A percentile compares a stretch with the other conserved stretches of the same genome.
Evolutionary conservation across 1,140 invertebrate species (phyloP).

Genomic region (Phymorhynchus buccinoides): DNA sequence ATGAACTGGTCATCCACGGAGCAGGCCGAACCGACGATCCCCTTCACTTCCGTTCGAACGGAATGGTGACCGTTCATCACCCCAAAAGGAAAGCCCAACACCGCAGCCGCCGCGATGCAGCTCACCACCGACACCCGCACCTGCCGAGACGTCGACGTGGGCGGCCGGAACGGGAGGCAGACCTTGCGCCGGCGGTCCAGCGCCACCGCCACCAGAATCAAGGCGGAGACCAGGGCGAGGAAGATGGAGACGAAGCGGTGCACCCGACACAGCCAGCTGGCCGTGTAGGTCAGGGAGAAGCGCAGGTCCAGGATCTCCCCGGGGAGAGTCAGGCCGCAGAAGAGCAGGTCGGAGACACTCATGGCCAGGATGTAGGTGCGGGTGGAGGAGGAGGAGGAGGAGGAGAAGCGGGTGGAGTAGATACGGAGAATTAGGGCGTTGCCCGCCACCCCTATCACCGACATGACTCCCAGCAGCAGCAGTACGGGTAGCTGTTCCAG

Average conservation of each 20-base stretch:
- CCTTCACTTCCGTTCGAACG: slow-evolving; percentile 15
- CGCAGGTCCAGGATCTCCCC: slow-evolving; percentile 65
- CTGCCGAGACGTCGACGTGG: slow-evolving; percentile 19
- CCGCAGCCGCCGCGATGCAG: neutral
- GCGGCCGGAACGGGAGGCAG: slow-evolving; percentile 42
- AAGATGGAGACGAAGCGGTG: slow-evolving; percentile 41
- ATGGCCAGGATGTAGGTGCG: slow-evolving; percentile 62
- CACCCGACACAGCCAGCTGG: slow-evolving; percentile 45
- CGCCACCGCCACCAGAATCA: slow-evolving; percentile 44
- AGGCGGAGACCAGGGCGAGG: slow-evolving; percentile 37
- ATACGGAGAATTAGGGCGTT: slow-evolving; percentile 53
- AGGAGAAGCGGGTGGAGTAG: slow-evolving; percentile 51
- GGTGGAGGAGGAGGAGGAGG: slow-evolving; percentile 55
- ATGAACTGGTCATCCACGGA: slow-evolving; percentile 39
- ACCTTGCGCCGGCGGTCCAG: slow-evolving; percentile 46
- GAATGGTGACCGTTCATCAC: slow-evolving; percentile 42
- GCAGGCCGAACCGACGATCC: slow-evolving; percentile 39
- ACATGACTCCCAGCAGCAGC: slow-evolving; percentile 47
- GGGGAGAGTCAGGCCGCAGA: slow-evolving; percentile 60
- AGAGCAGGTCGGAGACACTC: slow-evolving; percentile 60
- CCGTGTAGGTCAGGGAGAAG: slow-evolving; percentile 51
- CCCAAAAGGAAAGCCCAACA: slow-evolving; percentile 32
- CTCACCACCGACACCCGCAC: neutral
- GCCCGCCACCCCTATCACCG: slow-evolving; percentile 58
- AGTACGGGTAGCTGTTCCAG: slow-evolving; percentile 44